Conservation (phyloP, 2,797 vertebrate species). For the Pteronotus mesoamericanus region DNA sequence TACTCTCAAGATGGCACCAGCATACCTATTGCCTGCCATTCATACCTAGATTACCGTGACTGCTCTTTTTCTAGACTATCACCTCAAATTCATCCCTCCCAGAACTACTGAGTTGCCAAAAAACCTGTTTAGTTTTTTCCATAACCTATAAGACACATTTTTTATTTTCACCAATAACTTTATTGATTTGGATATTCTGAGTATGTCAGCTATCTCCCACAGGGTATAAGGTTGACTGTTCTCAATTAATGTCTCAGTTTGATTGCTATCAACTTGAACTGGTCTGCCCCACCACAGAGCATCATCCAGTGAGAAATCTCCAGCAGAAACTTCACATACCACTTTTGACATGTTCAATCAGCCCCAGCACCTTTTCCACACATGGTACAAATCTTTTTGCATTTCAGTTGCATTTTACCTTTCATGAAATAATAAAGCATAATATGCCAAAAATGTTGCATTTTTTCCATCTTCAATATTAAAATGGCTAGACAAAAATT, state of each 20-base stretch:
- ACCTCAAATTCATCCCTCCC: background rate
- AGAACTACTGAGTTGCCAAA: background rate
- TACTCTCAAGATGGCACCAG: background rate
- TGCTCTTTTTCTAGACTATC: background rate
- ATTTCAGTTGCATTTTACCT: background rate
- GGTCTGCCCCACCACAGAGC: too few species aligned
- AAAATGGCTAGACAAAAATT: background rate
- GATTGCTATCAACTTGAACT: too few species aligned
- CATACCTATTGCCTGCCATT: background rate
- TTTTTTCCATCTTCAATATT: background rate
- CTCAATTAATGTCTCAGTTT: too few species aligned
- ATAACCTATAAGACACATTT: background rate
- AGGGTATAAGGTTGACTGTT: too few species aligned
- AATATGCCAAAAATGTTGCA: background rate
- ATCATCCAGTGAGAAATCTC: too few species aligned
- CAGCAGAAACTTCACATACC: too few species aligned
- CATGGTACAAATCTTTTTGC: background rate
- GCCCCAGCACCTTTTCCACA: background rate
- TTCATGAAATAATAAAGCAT: background rate
- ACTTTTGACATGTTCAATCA: too few species aligned
- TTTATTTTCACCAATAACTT: background rate
- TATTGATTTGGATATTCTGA: background rate
- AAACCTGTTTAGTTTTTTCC: background rate
- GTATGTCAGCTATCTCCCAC: background rate
- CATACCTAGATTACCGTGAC: background rate